Evolutionary conservation across 2,113 vertebrate genomes (phyloP).

Genomic region (Poicephalus meyeri): DNA sequence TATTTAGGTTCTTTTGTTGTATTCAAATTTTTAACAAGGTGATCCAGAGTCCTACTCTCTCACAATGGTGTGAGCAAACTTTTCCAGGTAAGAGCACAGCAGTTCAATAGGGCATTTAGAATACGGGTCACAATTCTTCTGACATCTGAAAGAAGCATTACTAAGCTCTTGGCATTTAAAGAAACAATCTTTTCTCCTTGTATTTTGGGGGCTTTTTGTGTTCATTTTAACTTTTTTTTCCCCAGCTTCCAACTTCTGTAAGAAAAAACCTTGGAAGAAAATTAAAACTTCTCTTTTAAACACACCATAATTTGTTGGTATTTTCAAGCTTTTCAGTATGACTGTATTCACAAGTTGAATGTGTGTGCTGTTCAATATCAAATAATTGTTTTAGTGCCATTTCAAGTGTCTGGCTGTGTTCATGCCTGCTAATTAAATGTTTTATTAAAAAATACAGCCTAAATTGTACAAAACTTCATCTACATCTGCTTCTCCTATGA

Average conservation of each 20-base stretch:
- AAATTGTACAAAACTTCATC: conserved; percentile 82
- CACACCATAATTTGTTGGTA: conserved; percentile 71
- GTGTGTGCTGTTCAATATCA: conserved; percentile 75
- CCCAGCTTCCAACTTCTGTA: conserved; percentile 64
- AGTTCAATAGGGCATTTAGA: neutral
- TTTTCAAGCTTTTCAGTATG: conserved; percentile 77
- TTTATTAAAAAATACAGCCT: conserved; percentile 68
- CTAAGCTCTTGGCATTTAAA: conserved; percentile 51
- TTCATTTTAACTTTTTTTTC: conserved; percentile 52
- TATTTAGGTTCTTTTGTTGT: neutral
- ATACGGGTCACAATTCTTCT: conserved; percentile 10
- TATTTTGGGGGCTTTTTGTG: neutral
- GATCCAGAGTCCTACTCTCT: neutral
- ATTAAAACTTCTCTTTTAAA: conserved; percentile 79
- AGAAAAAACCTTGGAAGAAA: conserved; percentile 81
- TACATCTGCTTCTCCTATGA: conserved; percentile 80
- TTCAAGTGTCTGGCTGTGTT: conserved; percentile 77
- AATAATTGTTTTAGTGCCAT: conserved; percentile 80
- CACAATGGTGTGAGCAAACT: conserved; percentile 3
- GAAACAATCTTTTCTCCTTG: conserved; percentile 43
- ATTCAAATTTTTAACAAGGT: neutral
- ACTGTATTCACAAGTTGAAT: conserved; percentile 73
- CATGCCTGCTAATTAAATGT: conserved; percentile 83
- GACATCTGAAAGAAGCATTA: neutral
- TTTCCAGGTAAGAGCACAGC: neutral